phyloP scores from a whole-genome alignment of 2,113 vertebrate species.

The Anarhynchus alexandrinus region DNA sequence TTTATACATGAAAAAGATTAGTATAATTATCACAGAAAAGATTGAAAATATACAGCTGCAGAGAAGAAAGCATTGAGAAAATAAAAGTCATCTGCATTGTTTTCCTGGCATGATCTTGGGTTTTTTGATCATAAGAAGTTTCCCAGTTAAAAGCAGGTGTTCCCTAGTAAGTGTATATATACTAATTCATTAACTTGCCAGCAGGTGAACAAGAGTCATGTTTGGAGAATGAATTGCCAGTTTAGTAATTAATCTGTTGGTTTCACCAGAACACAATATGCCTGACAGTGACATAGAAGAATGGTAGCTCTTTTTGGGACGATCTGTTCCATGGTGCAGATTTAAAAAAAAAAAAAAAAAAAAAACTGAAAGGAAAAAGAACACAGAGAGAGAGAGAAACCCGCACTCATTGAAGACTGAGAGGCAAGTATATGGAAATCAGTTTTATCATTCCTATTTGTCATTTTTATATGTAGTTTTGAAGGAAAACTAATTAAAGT shows the following conservation, averaged over 20 bases:
- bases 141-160: neutral
- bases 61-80: neutral
- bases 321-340: neutral
- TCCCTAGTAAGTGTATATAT: neutral
- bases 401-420: neutral
- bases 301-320: neutral
- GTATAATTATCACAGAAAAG: neutral
- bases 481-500: constrained; percentile 63
- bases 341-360: neutral
- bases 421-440: constrained; percentile 12
- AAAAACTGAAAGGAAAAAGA: neutral
- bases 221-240: neutral
- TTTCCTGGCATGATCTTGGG: neutral
- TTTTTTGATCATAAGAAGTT: neutral
- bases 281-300: neutral
- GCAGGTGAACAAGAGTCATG: neutral
- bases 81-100: neutral
- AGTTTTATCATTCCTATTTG: constrained; percentile 17
- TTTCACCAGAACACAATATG: neutral
- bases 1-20: neutral
- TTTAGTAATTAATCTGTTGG: neutral
- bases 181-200: neutral
- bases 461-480: constrained; percentile 38
- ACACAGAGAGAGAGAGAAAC: neutral
- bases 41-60: neutral